Evolutionary conservation across 2,113 vertebrate species (phyloP).

Genomic region (Haemorhous mexicanus): DNA sequence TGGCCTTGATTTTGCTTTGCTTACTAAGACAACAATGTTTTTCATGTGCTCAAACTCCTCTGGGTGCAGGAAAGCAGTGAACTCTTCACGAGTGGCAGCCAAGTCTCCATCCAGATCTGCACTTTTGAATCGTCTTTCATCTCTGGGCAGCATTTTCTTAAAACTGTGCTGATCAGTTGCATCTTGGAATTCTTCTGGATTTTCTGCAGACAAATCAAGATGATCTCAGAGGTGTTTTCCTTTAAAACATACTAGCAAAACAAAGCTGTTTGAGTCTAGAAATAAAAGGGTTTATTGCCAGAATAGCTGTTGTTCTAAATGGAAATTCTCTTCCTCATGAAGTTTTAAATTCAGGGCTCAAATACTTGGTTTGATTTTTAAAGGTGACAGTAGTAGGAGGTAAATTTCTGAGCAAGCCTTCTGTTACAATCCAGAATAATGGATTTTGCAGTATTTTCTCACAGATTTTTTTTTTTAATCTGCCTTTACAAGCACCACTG

Average conservation of each 20-base stretch:
- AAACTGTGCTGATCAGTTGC: slow-evolving; percentile 90
- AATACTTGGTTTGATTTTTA: not conserved
- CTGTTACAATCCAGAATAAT: not conserved
- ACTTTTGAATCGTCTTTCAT: slow-evolving; percentile 88
- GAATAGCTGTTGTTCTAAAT: not conserved
- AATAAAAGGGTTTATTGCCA: not conserved
- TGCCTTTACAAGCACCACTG: not conserved
- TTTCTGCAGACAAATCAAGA: slow-evolving; percentile 74
- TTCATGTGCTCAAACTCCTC: slow-evolving; percentile 99
- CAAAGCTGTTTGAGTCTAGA: not conserved
- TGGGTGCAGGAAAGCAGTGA: slow-evolving; percentile 94
- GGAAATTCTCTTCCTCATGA: not conserved
- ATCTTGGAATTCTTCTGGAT: slow-evolving; percentile 90
- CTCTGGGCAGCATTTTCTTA: slow-evolving; percentile 96
- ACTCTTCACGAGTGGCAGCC: slow-evolving; percentile 88
- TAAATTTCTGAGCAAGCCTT: not conserved
- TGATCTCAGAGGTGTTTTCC: not conserved
- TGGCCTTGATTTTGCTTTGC: slow-evolving; percentile 28
- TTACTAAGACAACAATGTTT: slow-evolving; percentile 92
- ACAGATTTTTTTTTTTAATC: not conserved
- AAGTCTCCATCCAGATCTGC: slow-evolving; percentile 86
- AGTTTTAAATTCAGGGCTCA: not conserved
- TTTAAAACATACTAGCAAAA: not conserved
- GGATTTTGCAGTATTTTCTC: not conserved
- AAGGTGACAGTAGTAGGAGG: not conserved